Evolutionary conservation across 2,113 vertebrate species (phyloP), one percentile per base, ranked within the genome.

Genomic region (Atractosteus spatula): DNA sequence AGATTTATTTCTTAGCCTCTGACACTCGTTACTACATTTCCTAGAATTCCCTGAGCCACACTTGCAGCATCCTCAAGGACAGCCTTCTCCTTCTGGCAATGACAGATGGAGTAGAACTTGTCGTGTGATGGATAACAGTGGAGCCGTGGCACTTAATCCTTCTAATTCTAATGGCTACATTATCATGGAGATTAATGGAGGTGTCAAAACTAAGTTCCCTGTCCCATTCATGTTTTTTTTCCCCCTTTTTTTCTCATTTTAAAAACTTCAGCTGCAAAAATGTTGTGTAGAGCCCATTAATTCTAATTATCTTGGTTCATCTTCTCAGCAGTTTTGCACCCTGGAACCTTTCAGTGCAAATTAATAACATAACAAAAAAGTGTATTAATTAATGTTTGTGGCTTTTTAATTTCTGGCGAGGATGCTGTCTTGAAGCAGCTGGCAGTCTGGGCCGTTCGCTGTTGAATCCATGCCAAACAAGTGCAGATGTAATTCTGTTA

Each of bases 401-500:
- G 93, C 93, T 94, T 95, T 29, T 96, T 96, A 94, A 95, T 95
- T 96, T 94, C 93, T 96, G 94, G 85, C 89, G 90, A 88, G 90
- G 92, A 92, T 91, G 93, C 91, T 86, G 90, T 94, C 92, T 95
- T 87, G 91, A 90, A 96, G 94, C 95, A 96, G 94, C 94, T 97
- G 95, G 92, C 91, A 92, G 93, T 91, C 88, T 90, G 86, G 89
- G 92, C 94, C 85, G 84, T 83, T 87, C 75, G 84, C 91, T 89
- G 91, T 92, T 97, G 94, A 97, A 95, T 94, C 93, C 81, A 89
- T 92, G 96, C 95, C 96, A 96, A 92, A 94, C 89, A 95, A 93
- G 94, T 94, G 94, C 95, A 96, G 95, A 97, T 96, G 95, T 95
- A 98, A 96, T 96, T 95, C 95, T 96, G 95, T 97, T 97, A 97